Evolutionary conservation across 2,797 vertebrate species (phyloP).

Genomic region (Betta splendens): DNA sequence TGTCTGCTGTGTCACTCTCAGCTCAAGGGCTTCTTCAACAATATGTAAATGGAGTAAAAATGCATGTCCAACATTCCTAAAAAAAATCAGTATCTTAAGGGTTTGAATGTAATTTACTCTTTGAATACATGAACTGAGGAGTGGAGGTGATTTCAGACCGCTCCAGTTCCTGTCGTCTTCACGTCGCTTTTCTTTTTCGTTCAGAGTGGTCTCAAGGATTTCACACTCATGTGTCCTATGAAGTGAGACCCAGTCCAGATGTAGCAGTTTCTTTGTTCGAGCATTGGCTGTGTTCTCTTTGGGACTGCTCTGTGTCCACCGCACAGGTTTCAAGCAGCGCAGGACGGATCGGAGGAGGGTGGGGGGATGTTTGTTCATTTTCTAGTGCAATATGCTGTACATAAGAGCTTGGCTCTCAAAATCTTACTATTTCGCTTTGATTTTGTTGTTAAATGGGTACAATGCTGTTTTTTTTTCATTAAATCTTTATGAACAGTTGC

Average conservation of each 20-base stretch:
- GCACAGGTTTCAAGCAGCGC: slow-evolving; percentile 53
- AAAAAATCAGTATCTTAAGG: slow-evolving; percentile 73
- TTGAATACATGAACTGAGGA: slow-evolving; percentile 68
- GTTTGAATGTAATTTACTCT: slow-evolving; percentile 80
- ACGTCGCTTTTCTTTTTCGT: slow-evolving; percentile 66
- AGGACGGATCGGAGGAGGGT: slow-evolving; percentile 55
- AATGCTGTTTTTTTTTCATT: slow-evolving; percentile 76
- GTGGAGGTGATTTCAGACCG: slow-evolving; percentile 54
- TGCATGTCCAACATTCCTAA: slow-evolving; percentile 80
- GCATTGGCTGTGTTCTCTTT: slow-evolving; percentile 74
- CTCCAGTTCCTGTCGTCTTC: slow-evolving; percentile 57
- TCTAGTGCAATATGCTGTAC: slow-evolving; percentile 85
- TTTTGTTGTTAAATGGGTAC: slow-evolving; percentile 81
- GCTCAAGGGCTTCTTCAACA: slow-evolving; percentile 76
- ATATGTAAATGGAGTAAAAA: slow-evolving; percentile 77
- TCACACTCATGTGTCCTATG: slow-evolving; percentile 70
- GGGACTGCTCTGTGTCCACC: slow-evolving; percentile 70
- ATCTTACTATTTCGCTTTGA: slow-evolving; percentile 73
- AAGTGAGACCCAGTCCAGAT: slow-evolving; percentile 81
- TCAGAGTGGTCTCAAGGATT: slow-evolving; percentile 78
- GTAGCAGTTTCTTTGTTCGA: slow-evolving; percentile 74
- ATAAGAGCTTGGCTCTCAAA: slow-evolving; percentile 81
- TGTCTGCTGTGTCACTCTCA: slow-evolving; percentile 75
- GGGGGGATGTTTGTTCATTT: slow-evolving; percentile 72
- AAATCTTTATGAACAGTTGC: slow-evolving; percentile 75